A percentile compares a stretch with the other conserved stretches of the same genome.
phyloP scores from a whole-genome alignment of 2,113 vertebrate genomes.

The Machaerirhynchus nigripectus region DNA sequence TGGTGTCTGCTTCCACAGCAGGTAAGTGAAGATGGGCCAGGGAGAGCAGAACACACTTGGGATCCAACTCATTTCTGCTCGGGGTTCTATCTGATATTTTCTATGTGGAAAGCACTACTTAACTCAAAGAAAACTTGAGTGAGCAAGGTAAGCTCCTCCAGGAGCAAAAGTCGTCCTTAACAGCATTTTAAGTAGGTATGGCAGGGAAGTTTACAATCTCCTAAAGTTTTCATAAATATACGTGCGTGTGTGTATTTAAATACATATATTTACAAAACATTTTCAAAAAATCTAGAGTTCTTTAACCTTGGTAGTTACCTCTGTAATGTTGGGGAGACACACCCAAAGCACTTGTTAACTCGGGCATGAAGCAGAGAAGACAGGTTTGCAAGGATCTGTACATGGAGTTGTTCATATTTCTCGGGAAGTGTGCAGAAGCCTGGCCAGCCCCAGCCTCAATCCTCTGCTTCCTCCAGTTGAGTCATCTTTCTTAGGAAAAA shows the following conservation, averaged over 20 bases:
- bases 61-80: background rate
- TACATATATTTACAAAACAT: background rate
- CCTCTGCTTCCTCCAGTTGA: background rate
- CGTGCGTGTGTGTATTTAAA: background rate
- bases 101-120: background rate
- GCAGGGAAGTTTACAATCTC: background rate
- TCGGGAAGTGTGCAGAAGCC: fast-evolving
- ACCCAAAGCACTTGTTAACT: background rate
- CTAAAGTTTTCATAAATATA: background rate
- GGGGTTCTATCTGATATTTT: background rate
- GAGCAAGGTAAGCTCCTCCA: background rate
- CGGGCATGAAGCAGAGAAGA: background rate
- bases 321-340: background rate
- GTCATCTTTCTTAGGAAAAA: background rate
- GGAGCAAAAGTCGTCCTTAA: background rate
- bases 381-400: background rate
- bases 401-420: fast-evolving
- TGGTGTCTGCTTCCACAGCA: background rate
- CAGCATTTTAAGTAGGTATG: background rate
- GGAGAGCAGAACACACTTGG: background rate
- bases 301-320: background rate
- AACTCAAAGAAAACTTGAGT: background rate
- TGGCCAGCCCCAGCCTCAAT: background rate
- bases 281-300: background rate
- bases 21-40: background rate